Evolutionary conservation across 1,140 invertebrate species (phyloP).

Genomic region (Ptiloglossa arizonensis): DNA sequence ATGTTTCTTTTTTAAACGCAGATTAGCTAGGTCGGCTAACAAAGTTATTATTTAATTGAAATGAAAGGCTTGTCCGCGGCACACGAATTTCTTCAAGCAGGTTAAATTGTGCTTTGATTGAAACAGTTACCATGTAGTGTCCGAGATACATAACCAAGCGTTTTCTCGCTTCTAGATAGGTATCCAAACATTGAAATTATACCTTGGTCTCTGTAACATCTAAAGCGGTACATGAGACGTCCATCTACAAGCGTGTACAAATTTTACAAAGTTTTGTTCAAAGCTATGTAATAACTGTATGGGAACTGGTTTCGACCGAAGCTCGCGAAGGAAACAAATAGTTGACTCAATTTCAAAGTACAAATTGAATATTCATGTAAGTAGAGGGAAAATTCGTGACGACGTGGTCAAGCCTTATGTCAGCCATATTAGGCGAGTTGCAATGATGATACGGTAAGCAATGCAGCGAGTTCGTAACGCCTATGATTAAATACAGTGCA

Average conservation of each 20-base stretch:
- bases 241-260: neutral
- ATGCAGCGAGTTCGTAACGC: slow-evolving; percentile 55
- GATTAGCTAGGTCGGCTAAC: slow-evolving; percentile 58
- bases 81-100: slow-evolving; percentile 41
- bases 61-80: slow-evolving; percentile 44
- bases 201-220: neutral
- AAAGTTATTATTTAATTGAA: slow-evolving; percentile 68
- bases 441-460: slow-evolving; percentile 53
- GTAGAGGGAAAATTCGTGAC: slow-evolving; percentile 38
- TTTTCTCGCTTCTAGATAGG: neutral
- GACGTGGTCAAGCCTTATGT: slow-evolving; percentile 40
- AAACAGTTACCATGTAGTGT: slow-evolving; percentile 33
- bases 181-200: neutral
- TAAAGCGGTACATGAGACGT: neutral
- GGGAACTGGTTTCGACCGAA: slow-evolving; percentile 41
- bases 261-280: neutral
- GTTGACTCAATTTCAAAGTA: slow-evolving; percentile 64
- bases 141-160: neutral
- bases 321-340: slow-evolving; percentile 43
- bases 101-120: slow-evolving; percentile 43
- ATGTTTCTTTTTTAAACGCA: slow-evolving; percentile 49
- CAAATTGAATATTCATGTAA: slow-evolving; percentile 58
- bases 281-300: neutral
- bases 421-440: slow-evolving; percentile 56
- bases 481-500: slow-evolving; percentile 20